Conservation (phyloP, 1,140 invertebrate species). For the Eumeta japonica region DNA sequence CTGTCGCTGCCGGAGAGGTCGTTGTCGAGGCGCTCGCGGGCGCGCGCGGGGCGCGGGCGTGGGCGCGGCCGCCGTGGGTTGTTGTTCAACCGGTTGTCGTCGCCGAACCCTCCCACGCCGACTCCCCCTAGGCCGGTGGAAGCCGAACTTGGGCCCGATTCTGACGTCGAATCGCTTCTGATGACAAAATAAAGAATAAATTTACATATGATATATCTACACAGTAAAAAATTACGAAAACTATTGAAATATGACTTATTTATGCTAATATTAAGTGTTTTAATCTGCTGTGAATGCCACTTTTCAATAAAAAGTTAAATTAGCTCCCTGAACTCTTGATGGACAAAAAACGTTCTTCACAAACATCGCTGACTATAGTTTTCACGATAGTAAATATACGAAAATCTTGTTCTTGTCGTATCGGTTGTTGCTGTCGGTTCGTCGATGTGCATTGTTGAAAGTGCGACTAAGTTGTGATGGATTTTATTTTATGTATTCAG, state of each 20-base stretch:
- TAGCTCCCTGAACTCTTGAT: no score
- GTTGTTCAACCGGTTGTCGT: slow-evolving; percentile 54
- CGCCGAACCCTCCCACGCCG: slow-evolving; percentile 49
- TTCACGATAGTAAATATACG: no score
- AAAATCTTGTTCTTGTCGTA: no score
- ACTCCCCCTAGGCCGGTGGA: slow-evolving; percentile 40
- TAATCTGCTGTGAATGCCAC: no score
- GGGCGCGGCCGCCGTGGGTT: slow-evolving; percentile 30
- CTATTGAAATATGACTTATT: neutral
- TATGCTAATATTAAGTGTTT: no score
- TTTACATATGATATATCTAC: slow-evolving; percentile 20
- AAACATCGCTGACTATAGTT: no score
- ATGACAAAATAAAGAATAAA: slow-evolving; percentile 21
- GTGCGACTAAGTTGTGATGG: no score
- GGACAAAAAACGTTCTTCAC: no score
- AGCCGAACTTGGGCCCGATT: slow-evolving; percentile 43
- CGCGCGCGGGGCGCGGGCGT: slow-evolving; percentile 22
- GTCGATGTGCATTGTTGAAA: no score
- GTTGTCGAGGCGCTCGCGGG: slow-evolving; percentile 54
- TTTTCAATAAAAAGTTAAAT: no score
- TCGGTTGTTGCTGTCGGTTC: no score
- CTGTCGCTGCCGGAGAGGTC: slow-evolving; percentile 60
- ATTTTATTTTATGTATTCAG: no score
- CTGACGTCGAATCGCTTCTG: slow-evolving; percentile 41
- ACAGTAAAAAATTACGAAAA: neutral